phyloP scores from a whole-genome alignment of 2,113 vertebrate genomes.

The Saiga tatarica region DNA sequence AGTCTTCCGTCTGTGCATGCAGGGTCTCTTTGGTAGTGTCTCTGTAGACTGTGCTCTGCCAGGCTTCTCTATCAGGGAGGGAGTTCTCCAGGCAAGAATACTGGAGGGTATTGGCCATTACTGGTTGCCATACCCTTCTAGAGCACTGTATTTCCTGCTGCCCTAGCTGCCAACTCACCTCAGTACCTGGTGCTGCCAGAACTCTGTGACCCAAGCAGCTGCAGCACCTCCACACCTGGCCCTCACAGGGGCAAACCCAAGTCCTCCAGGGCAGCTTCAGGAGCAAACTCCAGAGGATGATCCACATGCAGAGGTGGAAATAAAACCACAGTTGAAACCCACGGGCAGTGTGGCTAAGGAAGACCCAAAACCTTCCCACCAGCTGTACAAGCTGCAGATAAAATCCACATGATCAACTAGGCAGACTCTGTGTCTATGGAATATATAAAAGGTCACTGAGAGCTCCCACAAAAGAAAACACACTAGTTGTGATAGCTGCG shows the following conservation, averaged over 20 bases:
- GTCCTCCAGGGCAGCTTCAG: not conserved
- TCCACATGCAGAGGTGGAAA: not conserved
- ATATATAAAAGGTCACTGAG: not conserved
- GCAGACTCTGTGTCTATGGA: not conserved
- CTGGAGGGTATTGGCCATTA: not conserved
- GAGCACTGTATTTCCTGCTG: not conserved
- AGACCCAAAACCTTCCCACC: not conserved
- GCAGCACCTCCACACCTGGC: not conserved
- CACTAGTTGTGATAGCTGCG: not conserved
- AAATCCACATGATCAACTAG: not conserved
- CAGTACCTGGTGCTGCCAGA: not conserved
- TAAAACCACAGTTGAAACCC: not conserved
- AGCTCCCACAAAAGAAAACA: not conserved
- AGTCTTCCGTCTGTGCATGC: fast-evolving
- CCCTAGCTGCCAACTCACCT: not conserved
- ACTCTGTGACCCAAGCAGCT: not conserved
- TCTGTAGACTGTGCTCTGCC: not conserved
- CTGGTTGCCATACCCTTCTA: not conserved
- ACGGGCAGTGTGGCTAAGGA: not conserved
- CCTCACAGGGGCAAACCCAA: not conserved
- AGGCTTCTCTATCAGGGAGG: not conserved
- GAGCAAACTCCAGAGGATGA: not conserved
- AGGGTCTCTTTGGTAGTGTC: not conserved
- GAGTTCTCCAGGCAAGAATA: not conserved
- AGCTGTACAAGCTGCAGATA: not conserved